Base-by-base conservation (phyloP, 2,113 vertebrate species). In the Leucopsar rothschildi region DNA sequence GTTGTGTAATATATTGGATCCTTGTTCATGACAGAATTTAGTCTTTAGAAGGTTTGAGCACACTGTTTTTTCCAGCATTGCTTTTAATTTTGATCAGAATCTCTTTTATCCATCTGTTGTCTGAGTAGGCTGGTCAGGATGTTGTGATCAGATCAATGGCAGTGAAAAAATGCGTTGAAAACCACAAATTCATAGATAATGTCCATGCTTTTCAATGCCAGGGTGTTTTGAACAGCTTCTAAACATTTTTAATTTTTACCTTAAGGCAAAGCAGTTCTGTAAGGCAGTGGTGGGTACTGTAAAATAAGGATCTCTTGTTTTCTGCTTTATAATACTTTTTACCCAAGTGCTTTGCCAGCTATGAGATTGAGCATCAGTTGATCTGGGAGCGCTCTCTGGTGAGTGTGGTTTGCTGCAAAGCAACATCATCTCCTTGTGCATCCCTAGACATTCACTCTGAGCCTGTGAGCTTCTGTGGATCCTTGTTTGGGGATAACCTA, bases 401-500 rank as follows among this genome's bases (percentile, higher is more conserved):
- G 98, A 98, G 98, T 98, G 98, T 83, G 91, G 82, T 91, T 90
- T 8, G 8, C 83, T 95, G 85, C 91, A 82, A 96, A 82, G 78
- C 97, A 95, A 52, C 91, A 15, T 94, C 94, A 80, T 93, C 94
- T 95, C 20, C 50, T n/a, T 49, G 68, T 97, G 96, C 93, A 86
- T 87, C 94, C 11, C 28, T 57, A 24, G 93, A 21, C 33, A 64
- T 53, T 91, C 79, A 61, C 82, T 44, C 76, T 1, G 2, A 92
- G 84, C 79, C 82, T 64, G 57, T 87, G 53, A 57, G 96, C 96
- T 95, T 95, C 37, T 78, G 65, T 33, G 84, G 92, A 33, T 65
- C 37, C 42, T 42, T 88, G 35, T 96, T 53, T 18, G 98, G 98
- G 98, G 98, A 98, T 98, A 98, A 98, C 93, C 97, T 98, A 98